Percentiles rank a stretch among this genome's conserved stretches.
Evolutionary conservation across 2,113 vertebrate species (phyloP).

Genomic region (Vombatus ursinus): DNA sequence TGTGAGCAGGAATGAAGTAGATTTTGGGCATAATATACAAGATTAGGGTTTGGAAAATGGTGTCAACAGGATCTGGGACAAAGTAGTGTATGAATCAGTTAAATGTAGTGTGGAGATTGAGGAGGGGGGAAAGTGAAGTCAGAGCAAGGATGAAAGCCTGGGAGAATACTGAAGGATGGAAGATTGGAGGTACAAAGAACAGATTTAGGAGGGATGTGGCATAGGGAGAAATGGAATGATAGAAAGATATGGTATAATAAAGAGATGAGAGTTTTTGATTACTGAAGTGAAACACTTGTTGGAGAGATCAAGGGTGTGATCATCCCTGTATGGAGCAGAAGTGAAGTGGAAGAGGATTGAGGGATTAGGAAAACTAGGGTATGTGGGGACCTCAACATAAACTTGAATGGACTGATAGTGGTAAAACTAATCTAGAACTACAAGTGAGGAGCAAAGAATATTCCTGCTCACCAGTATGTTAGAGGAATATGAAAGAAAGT

Average conservation of each 20-base stretch:
- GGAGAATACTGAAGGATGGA: neutral
- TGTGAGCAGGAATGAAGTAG: neutral
- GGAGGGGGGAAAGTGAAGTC: neutral
- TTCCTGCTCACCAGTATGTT: neutral
- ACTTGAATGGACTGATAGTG: neutral
- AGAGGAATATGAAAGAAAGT: neutral
- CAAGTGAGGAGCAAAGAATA: neutral
- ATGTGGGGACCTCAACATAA: neutral
- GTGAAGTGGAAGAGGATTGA: neutral
- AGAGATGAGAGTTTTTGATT: neutral
- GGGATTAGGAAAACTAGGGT: neutral
- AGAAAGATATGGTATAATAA: neutral
- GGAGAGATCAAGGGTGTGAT: neutral
- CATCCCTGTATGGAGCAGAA: neutral
- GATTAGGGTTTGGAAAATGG: neutral
- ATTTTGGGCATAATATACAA: neutral
- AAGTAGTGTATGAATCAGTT: neutral
- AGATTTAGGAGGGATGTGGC: neutral
- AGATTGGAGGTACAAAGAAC: neutral
- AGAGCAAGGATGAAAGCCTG: neutral
- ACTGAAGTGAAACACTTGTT: neutral
- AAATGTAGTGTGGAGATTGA: neutral
- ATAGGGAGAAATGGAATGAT: neutral
- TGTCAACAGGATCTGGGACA: neutral
- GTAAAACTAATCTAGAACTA: neutral